Evolutionary conservation across 2,888 invertebrate genomes (phyloP), one percentile per base, ranked within the genome.

Genomic region (Brachyptera risi): DNA sequence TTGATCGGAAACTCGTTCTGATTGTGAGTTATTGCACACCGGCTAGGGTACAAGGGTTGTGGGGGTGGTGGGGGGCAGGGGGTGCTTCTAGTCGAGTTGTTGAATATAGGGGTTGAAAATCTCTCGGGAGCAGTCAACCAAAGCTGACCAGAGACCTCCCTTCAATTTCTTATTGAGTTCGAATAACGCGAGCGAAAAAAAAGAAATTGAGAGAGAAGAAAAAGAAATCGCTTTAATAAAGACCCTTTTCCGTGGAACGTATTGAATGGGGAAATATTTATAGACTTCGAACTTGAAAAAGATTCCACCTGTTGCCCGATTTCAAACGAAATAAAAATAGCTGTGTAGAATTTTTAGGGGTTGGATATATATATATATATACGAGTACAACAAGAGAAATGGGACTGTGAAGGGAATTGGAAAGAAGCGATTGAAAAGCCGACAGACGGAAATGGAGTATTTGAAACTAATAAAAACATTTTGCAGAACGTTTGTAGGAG

Each of bases 211-310:
- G 5, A 23, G 35, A 54, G 37, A 54, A 15, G 51, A 26, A 19
- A 35, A 51, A 51, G n/a, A 51, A 51, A 3, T 21, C 27, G 13
- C 27, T 11, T 37, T 37, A 19, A n/a, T n/a, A n/a, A n/a, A n/a
- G n/a, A n/a, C n/a, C n/a, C 37, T 35, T 54, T 51, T 31, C 27
- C 54, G 31, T 37, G 54, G 37, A 54, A 54, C 35, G 54, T 35
- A 54, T 54, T 54, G 54, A 54, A 54, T 37, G 37, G 21, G 54
- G 37, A 54, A 54, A 54, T 54, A 54, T 54, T 54, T 54, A 54
- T 54, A 54, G 54, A 37, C 21, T 19, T 19, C 37, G 54, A 35
- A 35, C 37, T 44, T 21, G n/a, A 21, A 15, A 44, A 11, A 11
- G 24, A 54, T 31, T 51, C 37, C 54, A 54, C 54, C 54, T 54